phyloP scores from a whole-genome alignment of 1,140 invertebrate genomes.

The Heterodera schachtii region DNA sequence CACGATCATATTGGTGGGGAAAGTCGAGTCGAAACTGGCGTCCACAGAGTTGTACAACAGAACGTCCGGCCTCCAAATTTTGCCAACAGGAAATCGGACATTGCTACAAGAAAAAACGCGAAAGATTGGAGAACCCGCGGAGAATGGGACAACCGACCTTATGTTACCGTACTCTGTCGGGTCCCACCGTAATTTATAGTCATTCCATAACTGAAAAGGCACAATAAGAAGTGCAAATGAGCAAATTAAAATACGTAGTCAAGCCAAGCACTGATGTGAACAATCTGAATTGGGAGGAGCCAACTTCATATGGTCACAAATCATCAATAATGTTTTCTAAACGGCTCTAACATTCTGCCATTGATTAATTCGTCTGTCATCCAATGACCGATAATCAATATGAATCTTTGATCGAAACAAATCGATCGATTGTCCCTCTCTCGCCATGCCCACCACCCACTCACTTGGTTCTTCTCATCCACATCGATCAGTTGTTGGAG shows the following conservation, averaged over 20 bases:
- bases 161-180: conserved; percentile 91
- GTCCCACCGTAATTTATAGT: conserved; percentile 96
- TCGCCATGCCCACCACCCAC: background rate
- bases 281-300: conserved; percentile 51
- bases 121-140: background rate
- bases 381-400: too few relatives aligned
- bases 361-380: too few relatives aligned
- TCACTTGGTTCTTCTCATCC: conserved; percentile 70
- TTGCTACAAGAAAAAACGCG: conserved; percentile 7
- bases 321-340: too few relatives aligned
- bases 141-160: conserved; percentile 67
- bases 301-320: too few relatives aligned
- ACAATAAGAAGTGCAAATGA: background rate
- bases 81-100: conserved; percentile 84
- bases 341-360: too few relatives aligned
- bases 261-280: conserved; percentile 64
- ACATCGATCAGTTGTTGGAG: conserved; percentile 98
- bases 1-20: conserved; percentile 63
- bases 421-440: background rate
- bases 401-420: too few relatives aligned
- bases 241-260: conserved; percentile 54
- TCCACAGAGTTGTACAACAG: conserved; percentile 58
- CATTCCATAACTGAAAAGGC: conserved; percentile 81
- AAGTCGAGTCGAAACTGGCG: conserved; percentile 63
- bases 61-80: conserved; percentile 95